These are phyloP conservation scores for Porites lobata DNA, from an alignment of 92 coral and sea anemone genomes.

Conservation along the genomic window DNA sequence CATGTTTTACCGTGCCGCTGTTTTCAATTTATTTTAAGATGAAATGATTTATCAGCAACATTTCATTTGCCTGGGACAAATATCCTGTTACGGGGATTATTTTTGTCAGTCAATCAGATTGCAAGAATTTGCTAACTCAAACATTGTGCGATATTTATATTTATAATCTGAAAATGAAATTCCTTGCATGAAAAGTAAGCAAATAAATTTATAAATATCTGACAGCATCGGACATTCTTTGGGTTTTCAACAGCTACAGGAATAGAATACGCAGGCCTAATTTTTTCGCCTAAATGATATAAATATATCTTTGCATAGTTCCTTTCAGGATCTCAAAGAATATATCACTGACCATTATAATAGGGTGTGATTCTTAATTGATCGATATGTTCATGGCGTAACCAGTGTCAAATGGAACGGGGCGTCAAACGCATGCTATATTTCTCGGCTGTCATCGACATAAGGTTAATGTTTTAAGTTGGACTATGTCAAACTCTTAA, in stretches of 20 bases:
- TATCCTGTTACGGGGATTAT: not conserved
- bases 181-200: slow-evolving; percentile 2
- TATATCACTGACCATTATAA: not conserved
- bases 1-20: not conserved
- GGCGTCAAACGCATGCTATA: not conserved
- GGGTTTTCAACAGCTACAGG: not conserved
- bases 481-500: slow-evolving; percentile 26
- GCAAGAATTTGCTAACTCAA: not conserved
- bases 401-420: not conserved
- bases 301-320: not conserved
- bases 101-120: not conserved
- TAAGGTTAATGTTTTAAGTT: slow-evolving; percentile 14
- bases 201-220: not conserved
- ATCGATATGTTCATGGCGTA: not conserved
- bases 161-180: not conserved
- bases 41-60: slow-evolving; percentile 17
- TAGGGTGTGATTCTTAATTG: not conserved
- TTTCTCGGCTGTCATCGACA: slow-evolving; percentile 22
- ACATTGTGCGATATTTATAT: slow-evolving; percentile 3
- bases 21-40: not conserved
- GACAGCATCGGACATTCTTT: not conserved
- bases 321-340: not conserved
- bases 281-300: not conserved
- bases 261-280: not conserved
- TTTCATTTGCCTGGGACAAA: not conserved